Evolutionary conservation across 2,888 invertebrate genomes (phyloP), one percentile per base, ranked within the genome.

Genomic region (Cephus spinipes): DNA sequence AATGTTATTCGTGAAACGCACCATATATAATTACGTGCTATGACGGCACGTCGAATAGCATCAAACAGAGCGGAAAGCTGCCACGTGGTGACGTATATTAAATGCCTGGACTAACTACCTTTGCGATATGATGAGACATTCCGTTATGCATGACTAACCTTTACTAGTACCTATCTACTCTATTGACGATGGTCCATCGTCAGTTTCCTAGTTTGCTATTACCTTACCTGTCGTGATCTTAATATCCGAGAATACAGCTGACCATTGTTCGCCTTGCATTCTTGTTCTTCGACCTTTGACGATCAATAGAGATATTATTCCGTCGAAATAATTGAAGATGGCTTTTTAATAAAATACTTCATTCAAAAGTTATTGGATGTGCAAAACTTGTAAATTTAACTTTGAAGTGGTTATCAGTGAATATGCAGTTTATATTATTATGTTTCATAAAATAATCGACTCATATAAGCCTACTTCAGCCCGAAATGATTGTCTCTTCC

Each of bases 51-150:
- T 71, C 71, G 71, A 71, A 12, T 55, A 55, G 23, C 40, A 55
- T 55, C 40, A 55, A 55, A 71, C 31, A 33, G 74, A 73, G n/a
- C 74, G 74, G 35, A 33, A 34, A 55, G 40, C 40, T 30, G 35
- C 35, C 74, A 33, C 34, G n/a, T 30, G n/a, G 74, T 32, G 74
- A 73, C 76, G 79, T 79, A 87, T 87, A 91, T 91, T 90, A 89
- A 90, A 90, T 89, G 85, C 90, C 87, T 86, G 84, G 85, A 87
- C 87, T 90, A 91, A 90, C 86, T 88, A 87, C 86, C 89, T 85
- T 80, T 81, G 84, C 84, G 84, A 87, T 87, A 84, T 87, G 87
- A 90, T 91, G 87, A 90, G 86, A 87, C 88, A 91, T 91, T 91
- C 91, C 91, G 81, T 89, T 87, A 83, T 87, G 89, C 91, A 85